Evolutionary conservation across 2,797 vertebrate species (phyloP).

Genomic region (Lepus townsendii): DNA sequence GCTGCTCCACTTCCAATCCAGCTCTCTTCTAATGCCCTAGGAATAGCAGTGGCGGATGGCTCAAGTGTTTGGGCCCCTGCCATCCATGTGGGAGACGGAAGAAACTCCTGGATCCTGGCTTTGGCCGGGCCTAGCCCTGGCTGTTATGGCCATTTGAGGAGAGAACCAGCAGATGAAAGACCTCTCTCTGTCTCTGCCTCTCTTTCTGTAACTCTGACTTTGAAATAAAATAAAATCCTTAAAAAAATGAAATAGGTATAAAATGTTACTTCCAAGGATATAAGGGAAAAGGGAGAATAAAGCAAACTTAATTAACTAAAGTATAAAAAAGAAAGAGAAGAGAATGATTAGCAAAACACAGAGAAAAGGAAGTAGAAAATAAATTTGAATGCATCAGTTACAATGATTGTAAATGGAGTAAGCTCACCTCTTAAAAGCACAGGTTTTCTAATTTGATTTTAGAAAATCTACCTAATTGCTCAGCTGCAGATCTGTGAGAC

Average conservation of each 20-base stretch:
- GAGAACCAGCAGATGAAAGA: too few species aligned
- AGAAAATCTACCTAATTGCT: neutral
- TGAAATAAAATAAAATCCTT: too few species aligned
- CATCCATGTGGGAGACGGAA: too few species aligned
- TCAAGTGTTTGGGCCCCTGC: too few species aligned
- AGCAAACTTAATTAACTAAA: neutral
- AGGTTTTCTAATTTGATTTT: slow-evolving; percentile 25
- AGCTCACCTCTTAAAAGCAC: neutral
- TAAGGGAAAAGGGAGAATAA: neutral
- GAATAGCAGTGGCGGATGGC: too few species aligned
- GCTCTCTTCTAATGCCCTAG: too few species aligned
- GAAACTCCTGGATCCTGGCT: too few species aligned
- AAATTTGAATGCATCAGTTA: neutral
- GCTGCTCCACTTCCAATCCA: too few species aligned
- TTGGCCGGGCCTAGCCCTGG: too few species aligned
- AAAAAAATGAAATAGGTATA: neutral
- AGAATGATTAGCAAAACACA: neutral
- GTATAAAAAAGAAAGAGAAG: neutral
- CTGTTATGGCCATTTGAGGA: too few species aligned
- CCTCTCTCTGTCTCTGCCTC: too few species aligned
- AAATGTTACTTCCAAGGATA: neutral
- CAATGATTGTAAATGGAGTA: neutral
- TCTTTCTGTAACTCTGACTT: too few species aligned
- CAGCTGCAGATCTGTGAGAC: neutral
- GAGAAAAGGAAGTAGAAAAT: neutral